Base-by-base conservation (phyloP, 2,797 vertebrate genomes). In the Diplodus puntazzo region DNA sequence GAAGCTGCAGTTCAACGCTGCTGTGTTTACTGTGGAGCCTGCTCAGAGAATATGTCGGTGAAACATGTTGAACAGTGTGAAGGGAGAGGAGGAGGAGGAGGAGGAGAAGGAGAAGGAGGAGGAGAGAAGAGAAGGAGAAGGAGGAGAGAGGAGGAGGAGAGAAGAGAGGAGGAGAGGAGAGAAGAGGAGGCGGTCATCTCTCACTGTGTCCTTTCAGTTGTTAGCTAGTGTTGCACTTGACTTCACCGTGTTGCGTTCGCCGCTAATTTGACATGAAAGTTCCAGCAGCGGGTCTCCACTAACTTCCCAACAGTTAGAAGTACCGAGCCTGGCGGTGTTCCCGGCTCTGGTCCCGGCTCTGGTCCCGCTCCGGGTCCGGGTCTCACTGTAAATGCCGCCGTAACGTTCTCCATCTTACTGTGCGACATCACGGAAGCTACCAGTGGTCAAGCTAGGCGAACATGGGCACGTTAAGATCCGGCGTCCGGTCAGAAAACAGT, bases 181-280 rank as follows among this genome's bases (percentile, higher is more conserved):
- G 75, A 48, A 11, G 50, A 63, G 53, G 62, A n/a, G 52, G 2
- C 75, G 46, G 25, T 30, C 73, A 3, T 46, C 27, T 12, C 18
- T 71, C 50, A 5, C 57, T 50, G 21, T 21, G 81, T 12, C 69
- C 8, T 25, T 65, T 84, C 85, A 49, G 0, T 67, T 57, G 87
- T 90, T 91, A 89, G 91, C 91, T 83, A 58, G 76, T 85, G 81
- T 84, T 85, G 78, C 91, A 92, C 89, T 92, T 92, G 88, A 84
- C 85, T 79, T 82, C 68, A 39, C 81, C 20, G 5, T 11, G 67
- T 2, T 58, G 42, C 42, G 42, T 69, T 79, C 59, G 70, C 11
- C 49, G 14, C 14, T 52, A 46, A 46, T 63, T 39, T 30, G 11
- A 21, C 20, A 50, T 30, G 0, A 49, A 9, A 64, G 66, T 75